Conservation (phyloP, 2,113 vertebrate species). For the Murina feae region DNA sequence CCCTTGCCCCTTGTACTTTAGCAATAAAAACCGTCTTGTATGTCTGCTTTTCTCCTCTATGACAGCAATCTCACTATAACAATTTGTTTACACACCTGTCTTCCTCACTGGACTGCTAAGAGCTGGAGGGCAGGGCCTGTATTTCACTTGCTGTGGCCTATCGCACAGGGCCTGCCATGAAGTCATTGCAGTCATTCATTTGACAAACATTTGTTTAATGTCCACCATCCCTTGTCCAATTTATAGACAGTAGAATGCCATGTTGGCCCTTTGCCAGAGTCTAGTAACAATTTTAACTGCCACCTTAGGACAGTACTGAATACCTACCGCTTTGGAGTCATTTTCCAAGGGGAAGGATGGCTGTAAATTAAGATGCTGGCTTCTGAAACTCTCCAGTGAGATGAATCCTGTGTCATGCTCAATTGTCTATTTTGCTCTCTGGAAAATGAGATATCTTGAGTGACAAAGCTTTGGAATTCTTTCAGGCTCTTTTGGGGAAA, state of each 20-base stretch:
- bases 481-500: neutral
- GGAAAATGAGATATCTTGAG: neutral
- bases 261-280: neutral
- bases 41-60: neutral
- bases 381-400: neutral
- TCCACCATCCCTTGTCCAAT: neutral
- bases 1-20: neutral
- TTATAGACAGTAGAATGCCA: neutral
- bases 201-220: neutral
- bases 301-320: neutral
- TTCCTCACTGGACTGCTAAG: neutral
- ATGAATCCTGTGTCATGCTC: neutral
- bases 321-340: neutral
- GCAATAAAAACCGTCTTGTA: neutral
- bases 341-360: neutral
- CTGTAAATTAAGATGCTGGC: neutral
- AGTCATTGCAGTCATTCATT: neutral
- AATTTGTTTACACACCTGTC: constrained; percentile 16
- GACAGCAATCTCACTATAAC: neutral
- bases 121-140: neutral
- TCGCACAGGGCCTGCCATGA: neutral
- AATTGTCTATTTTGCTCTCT: neutral
- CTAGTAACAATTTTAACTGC: neutral
- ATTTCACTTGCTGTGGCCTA: neutral
- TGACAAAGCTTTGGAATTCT: neutral